Evolutionary conservation across 2,888 invertebrate genomes (phyloP).

Genomic region (Nomada ruficornis): DNA sequence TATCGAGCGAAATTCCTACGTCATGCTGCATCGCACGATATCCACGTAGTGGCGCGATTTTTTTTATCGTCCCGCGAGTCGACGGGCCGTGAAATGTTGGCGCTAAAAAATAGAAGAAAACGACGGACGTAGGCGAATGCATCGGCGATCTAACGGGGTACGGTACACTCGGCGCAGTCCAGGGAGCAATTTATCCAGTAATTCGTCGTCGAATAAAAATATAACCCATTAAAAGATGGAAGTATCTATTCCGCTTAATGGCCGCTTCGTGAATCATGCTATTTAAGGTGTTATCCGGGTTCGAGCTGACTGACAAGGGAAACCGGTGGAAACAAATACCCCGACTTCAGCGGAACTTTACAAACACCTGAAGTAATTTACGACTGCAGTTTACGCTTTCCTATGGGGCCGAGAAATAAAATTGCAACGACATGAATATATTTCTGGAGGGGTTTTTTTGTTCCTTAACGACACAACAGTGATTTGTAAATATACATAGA

Average conservation of each 20-base stretch:
- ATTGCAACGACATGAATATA: neutral
- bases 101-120: slow-evolving; percentile 51
- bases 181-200: slow-evolving; percentile 59
- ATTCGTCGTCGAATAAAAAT: slow-evolving; percentile 61
- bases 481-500: slow-evolving; percentile 9
- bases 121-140: slow-evolving; percentile 67
- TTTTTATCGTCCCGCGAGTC: slow-evolving; percentile 72
- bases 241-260: slow-evolving; percentile 55
- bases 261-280: slow-evolving; percentile 45
- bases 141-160: slow-evolving; percentile 73
- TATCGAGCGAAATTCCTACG: slow-evolving; percentile 61
- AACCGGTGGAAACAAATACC: slow-evolving; percentile 22
- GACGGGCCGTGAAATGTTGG: slow-evolving; percentile 71
- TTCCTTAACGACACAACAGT: neutral
- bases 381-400: slow-evolving; percentile 16
- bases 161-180: slow-evolving; percentile 35
- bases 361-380: slow-evolving; percentile 35
- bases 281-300: slow-evolving; percentile 29
- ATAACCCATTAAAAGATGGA: slow-evolving; percentile 60
- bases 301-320: slow-evolving; percentile 35
- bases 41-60: slow-evolving; percentile 66
- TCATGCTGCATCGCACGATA: slow-evolving; percentile 65
- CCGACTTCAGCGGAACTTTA: slow-evolving; percentile 31
- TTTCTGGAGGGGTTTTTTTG: neutral
- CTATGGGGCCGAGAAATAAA: slow-evolving; percentile 15